These are phyloP conservation scores for Drosophila siamana DNA, from an alignment of 2,888 invertebrate species.

Conservation along the genomic window DNA sequence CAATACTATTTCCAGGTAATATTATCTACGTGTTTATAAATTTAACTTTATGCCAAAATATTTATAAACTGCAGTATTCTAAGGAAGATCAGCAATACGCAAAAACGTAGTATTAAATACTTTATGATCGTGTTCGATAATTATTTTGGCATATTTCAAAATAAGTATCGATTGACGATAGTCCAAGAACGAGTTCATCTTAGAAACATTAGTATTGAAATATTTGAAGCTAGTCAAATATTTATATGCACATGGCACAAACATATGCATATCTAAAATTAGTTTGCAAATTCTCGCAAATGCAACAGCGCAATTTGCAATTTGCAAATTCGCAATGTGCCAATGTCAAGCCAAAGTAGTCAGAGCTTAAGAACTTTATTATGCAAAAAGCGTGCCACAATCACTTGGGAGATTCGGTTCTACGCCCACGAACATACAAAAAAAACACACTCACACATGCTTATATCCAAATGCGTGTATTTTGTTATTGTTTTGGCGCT, in stretches of 20 bases:
- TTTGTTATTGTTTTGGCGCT: conserved; percentile 55
- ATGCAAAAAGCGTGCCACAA: conserved; percentile 72
- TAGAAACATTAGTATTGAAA: background rate
- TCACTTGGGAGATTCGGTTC: conserved; percentile 32
- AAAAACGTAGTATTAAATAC: background rate
- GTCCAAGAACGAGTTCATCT: background rate
- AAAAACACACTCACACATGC: conserved; percentile 2
- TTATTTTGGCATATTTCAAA: background rate
- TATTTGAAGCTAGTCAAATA: conserved; percentile 4
- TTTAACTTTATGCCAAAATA: too few species aligned
- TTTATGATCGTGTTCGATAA: background rate
- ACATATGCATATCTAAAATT: conserved; percentile 12
- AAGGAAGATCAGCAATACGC: background rate
- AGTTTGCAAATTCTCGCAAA: conserved; percentile 26
- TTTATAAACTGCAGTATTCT: background rate
- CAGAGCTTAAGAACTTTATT: conserved; percentile 76
- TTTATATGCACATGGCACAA: conserved; percentile 4
- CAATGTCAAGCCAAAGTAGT: conserved; percentile 67
- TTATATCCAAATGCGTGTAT: conserved; percentile 4
- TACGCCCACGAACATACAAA: conserved; percentile 31
- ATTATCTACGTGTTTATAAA: background rate
- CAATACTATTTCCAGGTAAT: background rate
- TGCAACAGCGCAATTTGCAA: conserved; percentile 49
- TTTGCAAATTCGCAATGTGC: conserved; percentile 45
- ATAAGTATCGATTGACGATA: conserved; percentile 4